Conservation (phyloP, 2,113 vertebrate genomes). For the Stigmatopora argus region DNA sequence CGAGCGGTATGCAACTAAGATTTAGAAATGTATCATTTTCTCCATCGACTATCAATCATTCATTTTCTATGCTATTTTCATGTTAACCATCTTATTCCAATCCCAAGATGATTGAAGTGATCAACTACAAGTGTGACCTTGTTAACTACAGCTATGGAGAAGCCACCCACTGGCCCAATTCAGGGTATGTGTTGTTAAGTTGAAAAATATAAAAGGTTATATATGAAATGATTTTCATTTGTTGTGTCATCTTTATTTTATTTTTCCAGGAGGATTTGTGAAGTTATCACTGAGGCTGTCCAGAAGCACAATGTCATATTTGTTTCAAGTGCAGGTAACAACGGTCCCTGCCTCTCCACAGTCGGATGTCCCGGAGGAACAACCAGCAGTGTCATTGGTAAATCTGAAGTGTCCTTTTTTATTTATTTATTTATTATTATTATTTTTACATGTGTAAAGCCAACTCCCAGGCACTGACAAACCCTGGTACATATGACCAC, state of each 20-base stretch:
- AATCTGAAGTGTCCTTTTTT: background rate
- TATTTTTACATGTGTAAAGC: background rate
- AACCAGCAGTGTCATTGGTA: constrained; percentile 91
- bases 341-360: constrained; percentile 94
- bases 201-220: background rate
- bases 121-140: constrained; percentile 97
- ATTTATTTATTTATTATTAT: too few species aligned
- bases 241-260: constrained; percentile 2
- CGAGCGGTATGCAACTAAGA: constrained; percentile 77
- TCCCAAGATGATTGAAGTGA: constrained; percentile 94
- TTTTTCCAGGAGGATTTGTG: constrained; percentile 88
- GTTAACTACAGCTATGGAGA: constrained; percentile 99
- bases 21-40: background rate
- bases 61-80: background rate
- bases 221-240: background rate
- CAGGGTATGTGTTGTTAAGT: constrained; percentile 76
- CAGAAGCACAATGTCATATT: constrained; percentile 96
- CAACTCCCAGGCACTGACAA: background rate
- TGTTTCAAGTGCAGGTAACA: constrained; percentile 96
- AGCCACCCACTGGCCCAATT: constrained; percentile 98
- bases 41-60: background rate
- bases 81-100: background rate
- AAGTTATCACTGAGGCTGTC: constrained; percentile 93
- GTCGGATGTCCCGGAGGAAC: constrained; percentile 97
- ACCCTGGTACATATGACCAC: background rate